Evolutionary conservation across 2,113 vertebrate genomes (phyloP).

Genomic region (Elgaria multicarinata): DNA sequence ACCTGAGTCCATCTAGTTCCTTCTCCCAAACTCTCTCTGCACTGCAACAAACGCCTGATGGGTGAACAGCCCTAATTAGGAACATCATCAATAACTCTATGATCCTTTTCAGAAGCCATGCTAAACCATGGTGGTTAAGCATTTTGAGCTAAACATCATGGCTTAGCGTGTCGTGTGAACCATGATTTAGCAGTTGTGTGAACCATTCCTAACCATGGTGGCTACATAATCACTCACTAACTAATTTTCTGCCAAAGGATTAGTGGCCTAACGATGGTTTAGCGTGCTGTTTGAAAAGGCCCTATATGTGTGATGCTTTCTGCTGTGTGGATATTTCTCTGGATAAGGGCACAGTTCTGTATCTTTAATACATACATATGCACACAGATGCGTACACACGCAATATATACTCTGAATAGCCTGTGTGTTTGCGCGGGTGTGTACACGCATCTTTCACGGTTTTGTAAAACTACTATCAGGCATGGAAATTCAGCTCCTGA

Average conservation of each 20-base stretch:
- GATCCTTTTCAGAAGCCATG: too few species aligned
- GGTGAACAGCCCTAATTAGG: not conserved
- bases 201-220: too few species aligned
- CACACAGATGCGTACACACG: not conserved
- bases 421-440: not conserved
- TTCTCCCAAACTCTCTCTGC: not conserved
- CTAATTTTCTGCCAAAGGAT: too few species aligned
- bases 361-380: not conserved
- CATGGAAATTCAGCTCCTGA: slow-evolving; percentile 60
- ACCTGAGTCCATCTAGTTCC: not conserved
- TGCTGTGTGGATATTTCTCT: not conserved
- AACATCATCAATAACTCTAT: not conserved
- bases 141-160: too few species aligned
- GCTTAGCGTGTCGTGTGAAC: too few species aligned
- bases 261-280: too few species aligned
- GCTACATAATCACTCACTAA: too few species aligned
- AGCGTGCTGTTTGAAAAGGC: too few species aligned
- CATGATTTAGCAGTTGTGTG: too few species aligned
- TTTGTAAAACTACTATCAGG: slow-evolving; percentile 43
- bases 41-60: not conserved
- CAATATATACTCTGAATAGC: not conserved
- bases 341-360: not conserved
- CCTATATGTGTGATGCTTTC: not conserved
- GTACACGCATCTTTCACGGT: not conserved
- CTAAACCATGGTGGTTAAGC: too few species aligned